Evolutionary conservation across 2,888 invertebrate species (phyloP).

Genomic region (Pecten maximus): DNA sequence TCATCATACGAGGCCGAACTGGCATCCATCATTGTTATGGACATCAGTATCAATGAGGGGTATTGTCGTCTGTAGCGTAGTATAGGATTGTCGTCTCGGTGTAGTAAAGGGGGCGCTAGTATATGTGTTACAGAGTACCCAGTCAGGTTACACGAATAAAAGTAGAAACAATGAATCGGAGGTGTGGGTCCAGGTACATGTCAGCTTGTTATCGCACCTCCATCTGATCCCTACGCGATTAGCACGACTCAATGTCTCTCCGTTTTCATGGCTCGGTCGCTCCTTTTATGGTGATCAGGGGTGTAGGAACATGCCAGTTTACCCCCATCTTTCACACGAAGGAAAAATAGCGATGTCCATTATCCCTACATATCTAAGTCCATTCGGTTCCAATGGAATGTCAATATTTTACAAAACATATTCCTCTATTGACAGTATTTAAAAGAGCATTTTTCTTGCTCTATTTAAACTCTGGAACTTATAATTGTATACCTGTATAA

Average conservation of each 20-base stretch:
- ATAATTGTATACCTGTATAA: background rate
- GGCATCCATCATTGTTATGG: background rate
- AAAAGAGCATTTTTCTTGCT: slow-evolving; percentile 7
- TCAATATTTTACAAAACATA: background rate
- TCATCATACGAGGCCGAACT: background rate
- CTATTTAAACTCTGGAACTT: slow-evolving; percentile 7
- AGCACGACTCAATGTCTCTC: slow-evolving; percentile 6
- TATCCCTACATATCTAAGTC: background rate
- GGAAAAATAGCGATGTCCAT: background rate
- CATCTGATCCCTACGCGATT: slow-evolving; percentile 8
- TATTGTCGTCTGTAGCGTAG: slow-evolving; percentile 24
- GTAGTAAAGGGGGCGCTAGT: slow-evolving; percentile 2
- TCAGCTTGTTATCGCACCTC: background rate
- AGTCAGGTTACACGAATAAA: background rate
- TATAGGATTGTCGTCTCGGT: no score
- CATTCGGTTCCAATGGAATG: background rate
- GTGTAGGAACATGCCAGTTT: slow-evolving; percentile 1
- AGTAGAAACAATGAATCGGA: background rate
- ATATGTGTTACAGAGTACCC: background rate
- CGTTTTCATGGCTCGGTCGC: background rate
- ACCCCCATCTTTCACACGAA: slow-evolving; percentile 23
- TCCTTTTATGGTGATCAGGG: background rate
- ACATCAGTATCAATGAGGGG: background rate
- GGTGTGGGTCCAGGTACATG: slow-evolving; percentile 9
- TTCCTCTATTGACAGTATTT: background rate